Evolutionary conservation across 2,797 vertebrate species (phyloP).

Genomic region (Leptodactylus fallax): DNA sequence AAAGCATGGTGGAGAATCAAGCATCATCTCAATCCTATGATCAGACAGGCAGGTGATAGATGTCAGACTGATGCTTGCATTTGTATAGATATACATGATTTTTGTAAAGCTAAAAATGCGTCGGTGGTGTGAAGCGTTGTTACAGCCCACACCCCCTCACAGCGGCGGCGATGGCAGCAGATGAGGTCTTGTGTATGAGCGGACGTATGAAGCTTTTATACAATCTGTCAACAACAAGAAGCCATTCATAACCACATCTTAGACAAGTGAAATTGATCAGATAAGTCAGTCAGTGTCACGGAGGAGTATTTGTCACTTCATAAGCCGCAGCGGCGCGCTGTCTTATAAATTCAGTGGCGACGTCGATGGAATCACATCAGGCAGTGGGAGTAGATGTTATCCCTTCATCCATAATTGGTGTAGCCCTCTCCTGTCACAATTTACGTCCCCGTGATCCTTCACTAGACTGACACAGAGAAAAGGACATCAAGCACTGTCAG

Average conservation of each 20-base stretch:
- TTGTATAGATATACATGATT: no score
- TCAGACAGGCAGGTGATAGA: no score
- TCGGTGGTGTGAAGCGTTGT: no score
- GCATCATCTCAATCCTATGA: no score
- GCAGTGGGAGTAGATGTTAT: slow-evolving; percentile 82
- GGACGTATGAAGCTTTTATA: slow-evolving; percentile 72
- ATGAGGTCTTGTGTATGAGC: slow-evolving; percentile 63
- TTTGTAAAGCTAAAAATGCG: no score
- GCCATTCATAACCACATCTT: slow-evolving; percentile 76
- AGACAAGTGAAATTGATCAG: slow-evolving; percentile 89
- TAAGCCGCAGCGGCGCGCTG: slow-evolving; percentile 71
- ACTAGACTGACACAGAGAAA: slow-evolving; percentile 83
- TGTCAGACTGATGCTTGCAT: no score
- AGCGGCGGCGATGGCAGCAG: neutral
- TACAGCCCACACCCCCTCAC: no score
- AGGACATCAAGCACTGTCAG: slow-evolving; percentile 80
- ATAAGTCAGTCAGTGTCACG: slow-evolving; percentile 89
- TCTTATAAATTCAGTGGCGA: slow-evolving; percentile 81
- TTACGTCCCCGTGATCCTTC: slow-evolving; percentile 78
- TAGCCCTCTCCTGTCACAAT: slow-evolving; percentile 82
- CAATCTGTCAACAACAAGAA: slow-evolving; percentile 77
- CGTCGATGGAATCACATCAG: slow-evolving; percentile 91
- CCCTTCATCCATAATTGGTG: slow-evolving; percentile 90
- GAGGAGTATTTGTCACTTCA: slow-evolving; percentile 82
- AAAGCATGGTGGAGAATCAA: neutral